Evolutionary conservation across 2,113 vertebrate genomes (phyloP).

Genomic region (Pachyramphus minor): DNA sequence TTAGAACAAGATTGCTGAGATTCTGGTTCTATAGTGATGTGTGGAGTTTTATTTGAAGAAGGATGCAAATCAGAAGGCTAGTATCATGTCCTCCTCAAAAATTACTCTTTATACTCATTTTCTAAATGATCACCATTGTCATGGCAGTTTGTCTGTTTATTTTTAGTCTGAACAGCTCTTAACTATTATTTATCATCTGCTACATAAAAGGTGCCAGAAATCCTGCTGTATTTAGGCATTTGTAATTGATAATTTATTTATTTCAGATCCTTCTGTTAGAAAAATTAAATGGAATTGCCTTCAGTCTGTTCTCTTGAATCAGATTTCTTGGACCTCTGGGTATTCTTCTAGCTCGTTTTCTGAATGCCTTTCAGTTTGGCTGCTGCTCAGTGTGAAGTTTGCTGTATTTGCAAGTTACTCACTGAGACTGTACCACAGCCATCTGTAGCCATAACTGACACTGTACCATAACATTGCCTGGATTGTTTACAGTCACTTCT

Average conservation of each 20-base stretch:
- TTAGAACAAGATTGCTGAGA: neutral
- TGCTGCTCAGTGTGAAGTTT: neutral
- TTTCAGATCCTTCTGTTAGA: neutral
- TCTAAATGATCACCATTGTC: neutral
- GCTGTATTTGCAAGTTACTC: neutral
- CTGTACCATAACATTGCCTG: neutral
- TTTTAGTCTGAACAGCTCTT: neutral
- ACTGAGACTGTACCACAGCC: neutral
- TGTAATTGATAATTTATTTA: neutral
- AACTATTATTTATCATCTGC: neutral
- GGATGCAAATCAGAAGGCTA: neutral
- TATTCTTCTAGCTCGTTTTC: neutral
- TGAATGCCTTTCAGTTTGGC: neutral
- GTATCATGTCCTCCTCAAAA: accelerated
- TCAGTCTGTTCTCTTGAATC: neutral
- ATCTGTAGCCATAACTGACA: neutral
- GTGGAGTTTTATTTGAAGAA: neutral
- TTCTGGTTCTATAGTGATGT: neutral
- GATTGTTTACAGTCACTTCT: neutral
- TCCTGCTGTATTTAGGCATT: neutral
- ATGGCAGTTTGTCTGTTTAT: neutral
- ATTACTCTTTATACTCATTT: neutral
- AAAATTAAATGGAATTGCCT: neutral
- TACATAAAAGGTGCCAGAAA: neutral
- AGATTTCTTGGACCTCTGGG: neutral